Evolutionary conservation across 1,140 invertebrate species (phyloP).

Genomic region (Metaphire vulgaris): DNA sequence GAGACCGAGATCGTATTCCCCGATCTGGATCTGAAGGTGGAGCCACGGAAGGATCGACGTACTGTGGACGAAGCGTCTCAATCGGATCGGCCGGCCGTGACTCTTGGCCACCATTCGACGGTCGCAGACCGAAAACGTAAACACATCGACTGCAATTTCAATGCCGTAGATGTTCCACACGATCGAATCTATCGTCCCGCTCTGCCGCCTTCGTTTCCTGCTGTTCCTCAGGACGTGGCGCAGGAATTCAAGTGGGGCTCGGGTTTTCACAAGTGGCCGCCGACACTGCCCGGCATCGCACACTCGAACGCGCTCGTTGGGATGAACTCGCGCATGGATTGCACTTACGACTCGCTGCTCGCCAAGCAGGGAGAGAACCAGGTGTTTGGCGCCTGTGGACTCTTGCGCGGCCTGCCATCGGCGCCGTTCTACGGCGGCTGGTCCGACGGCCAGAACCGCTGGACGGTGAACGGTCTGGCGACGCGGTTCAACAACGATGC

Average conservation of each 20-base stretch:
- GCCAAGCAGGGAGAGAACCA: not conserved
- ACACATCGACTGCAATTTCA: not conserved
- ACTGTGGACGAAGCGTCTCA: not conserved
- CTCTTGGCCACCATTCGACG: not conserved
- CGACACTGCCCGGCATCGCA: not conserved
- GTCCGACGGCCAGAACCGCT: not conserved
- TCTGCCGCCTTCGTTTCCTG: not conserved
- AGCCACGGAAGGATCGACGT: slow-evolving; percentile 35
- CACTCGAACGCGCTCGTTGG: not conserved
- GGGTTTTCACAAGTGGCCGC: not conserved
- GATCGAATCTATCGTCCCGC: not conserved
- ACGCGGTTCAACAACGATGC: not conserved
- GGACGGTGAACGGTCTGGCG: not conserved
- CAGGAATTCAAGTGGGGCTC: not conserved
- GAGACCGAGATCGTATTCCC: slow-evolving; percentile 86
- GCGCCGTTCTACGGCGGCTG: not conserved
- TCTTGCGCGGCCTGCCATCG: not conserved
- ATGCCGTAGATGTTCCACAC: not conserved
- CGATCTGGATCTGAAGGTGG: slow-evolving; percentile 45
- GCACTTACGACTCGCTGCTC: not conserved
- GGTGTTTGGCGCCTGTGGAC: not conserved
- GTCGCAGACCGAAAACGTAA: not conserved
- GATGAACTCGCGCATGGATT: not conserved
- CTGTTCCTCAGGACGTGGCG: not conserved
- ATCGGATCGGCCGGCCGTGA: not conserved